phyloP scores from a whole-genome alignment of 2,888 invertebrate species.

The Leistus spinibarbis region DNA sequence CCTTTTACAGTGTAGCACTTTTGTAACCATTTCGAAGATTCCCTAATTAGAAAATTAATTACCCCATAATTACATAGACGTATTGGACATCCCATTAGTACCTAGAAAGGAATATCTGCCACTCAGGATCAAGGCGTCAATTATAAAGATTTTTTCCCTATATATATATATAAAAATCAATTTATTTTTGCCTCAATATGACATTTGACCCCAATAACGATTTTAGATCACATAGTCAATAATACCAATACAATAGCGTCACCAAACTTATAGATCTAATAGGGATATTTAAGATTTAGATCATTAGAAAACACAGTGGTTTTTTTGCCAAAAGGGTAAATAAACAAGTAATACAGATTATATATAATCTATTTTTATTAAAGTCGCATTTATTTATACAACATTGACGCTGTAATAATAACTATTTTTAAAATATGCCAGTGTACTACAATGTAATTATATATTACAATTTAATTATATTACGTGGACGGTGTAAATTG shows the following conservation, averaged over 20 bases:
- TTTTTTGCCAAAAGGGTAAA: neutral
- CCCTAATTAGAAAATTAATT: neutral
- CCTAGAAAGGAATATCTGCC: neutral
- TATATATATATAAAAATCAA: too few relatives aligned
- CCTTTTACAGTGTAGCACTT: too few relatives aligned
- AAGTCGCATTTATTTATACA: too few relatives aligned
- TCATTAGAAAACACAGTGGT: neutral
- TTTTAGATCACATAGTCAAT: neutral
- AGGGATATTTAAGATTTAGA: neutral
- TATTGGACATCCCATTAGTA: too few relatives aligned
- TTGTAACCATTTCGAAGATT: neutral
- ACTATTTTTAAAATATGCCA: too few relatives aligned
- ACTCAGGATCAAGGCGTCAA: neutral
- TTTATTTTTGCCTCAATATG: neutral
- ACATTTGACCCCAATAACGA: neutral
- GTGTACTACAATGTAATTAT: too few relatives aligned
- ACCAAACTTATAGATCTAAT: neutral
- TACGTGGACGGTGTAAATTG: neutral
- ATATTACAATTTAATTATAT: neutral
- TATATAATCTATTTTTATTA: too few relatives aligned
- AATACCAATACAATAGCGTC: too few relatives aligned
- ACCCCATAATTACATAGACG: too few relatives aligned
- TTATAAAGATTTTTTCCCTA: neutral
- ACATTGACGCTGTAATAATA: too few relatives aligned
- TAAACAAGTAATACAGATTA: neutral